phyloP scores from a whole-genome alignment of 2,888 invertebrate species.

The Drosophila mayaguana region DNA sequence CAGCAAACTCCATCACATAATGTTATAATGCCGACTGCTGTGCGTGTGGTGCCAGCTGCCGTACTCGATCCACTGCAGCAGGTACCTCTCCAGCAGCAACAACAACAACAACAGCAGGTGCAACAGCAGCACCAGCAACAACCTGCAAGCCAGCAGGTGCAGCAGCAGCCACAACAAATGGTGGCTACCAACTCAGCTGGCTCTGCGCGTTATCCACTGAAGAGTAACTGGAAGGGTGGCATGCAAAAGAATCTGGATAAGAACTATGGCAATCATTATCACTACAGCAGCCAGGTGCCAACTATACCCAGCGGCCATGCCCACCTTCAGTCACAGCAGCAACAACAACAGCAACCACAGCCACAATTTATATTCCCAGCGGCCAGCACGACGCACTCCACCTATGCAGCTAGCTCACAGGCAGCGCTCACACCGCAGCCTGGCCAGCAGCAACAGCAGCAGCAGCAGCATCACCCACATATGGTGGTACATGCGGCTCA shows the following conservation, averaged over 20 bases:
- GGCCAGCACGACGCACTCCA: slow-evolving; percentile 77
- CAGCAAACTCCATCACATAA: slow-evolving; percentile 68
- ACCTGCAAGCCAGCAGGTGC: slow-evolving; percentile 41
- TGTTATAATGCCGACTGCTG: slow-evolving; percentile 57
- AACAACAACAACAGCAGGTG: slow-evolving; percentile 54
- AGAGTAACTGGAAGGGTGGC: slow-evolving; percentile 78
- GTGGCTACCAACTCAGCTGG: slow-evolving; percentile 42
- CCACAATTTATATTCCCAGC: slow-evolving; percentile 82
- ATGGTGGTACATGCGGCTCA: slow-evolving; percentile 50
- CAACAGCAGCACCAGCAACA: slow-evolving; percentile 66
- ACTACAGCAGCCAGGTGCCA: slow-evolving; percentile 76
- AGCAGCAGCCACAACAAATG: slow-evolving; percentile 49
- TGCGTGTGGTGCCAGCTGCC: slow-evolving; percentile 73
- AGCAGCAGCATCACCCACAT: slow-evolving; percentile 68
- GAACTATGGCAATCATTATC: slow-evolving; percentile 80
- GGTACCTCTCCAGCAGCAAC: slow-evolving; percentile 67
- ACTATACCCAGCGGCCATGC: slow-evolving; percentile 63
- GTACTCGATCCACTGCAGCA: slow-evolving; percentile 78
- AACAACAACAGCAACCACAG: slow-evolving; percentile 51
- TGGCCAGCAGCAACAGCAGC: slow-evolving; percentile 48
- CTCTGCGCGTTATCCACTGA: slow-evolving; percentile 74
- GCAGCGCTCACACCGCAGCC: slow-evolving; percentile 68
- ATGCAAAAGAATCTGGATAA: slow-evolving; percentile 81
- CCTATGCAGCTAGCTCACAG: slow-evolving; percentile 70
- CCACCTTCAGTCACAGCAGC: slow-evolving; percentile 67